These are phyloP conservation scores for Heliocidaris erythrogramma DNA, from an alignment of 35 echinoderm and acorn worm species.

Conservation along the genomic window DNA sequence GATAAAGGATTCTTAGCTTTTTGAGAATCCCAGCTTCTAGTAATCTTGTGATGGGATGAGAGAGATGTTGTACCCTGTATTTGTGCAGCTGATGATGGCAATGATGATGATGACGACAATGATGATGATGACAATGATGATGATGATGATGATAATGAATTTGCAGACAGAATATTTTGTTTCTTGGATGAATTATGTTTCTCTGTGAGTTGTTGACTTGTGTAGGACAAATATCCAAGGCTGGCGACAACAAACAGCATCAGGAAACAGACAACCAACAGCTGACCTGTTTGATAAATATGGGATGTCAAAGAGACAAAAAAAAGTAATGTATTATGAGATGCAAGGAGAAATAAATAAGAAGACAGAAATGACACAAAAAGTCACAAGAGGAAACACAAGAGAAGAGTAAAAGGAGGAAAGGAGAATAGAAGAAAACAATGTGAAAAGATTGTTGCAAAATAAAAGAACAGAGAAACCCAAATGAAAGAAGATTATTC, in stretches of 20 bases:
- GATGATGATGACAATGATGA: too few relatives aligned
- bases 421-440: too few relatives aligned
- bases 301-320: not conserved
- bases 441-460: too few relatives aligned
- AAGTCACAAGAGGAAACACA: too few relatives aligned
- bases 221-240: constrained; percentile 6
- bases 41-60: not conserved
- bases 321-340: not conserved
- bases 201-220: constrained; percentile 30
- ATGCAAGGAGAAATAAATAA: too few relatives aligned
- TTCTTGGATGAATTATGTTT: constrained; percentile 14
- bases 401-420: too few relatives aligned
- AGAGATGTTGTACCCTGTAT: not conserved
- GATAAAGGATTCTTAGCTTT: not conserved
- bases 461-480: too few relatives aligned
- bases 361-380: too few relatives aligned
- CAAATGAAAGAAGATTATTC: too few relatives aligned
- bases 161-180: not conserved
- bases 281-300: constrained; percentile 28
- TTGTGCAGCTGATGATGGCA: not conserved
- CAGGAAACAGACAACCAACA: constrained; percentile 25
- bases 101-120: not conserved
- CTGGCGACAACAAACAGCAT: constrained; percentile 15
- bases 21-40: not conserved
- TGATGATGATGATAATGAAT: not conserved